Evolutionary conservation across 1,140 invertebrate species (phyloP).

Genomic region (Bombus terrestris): DNA sequence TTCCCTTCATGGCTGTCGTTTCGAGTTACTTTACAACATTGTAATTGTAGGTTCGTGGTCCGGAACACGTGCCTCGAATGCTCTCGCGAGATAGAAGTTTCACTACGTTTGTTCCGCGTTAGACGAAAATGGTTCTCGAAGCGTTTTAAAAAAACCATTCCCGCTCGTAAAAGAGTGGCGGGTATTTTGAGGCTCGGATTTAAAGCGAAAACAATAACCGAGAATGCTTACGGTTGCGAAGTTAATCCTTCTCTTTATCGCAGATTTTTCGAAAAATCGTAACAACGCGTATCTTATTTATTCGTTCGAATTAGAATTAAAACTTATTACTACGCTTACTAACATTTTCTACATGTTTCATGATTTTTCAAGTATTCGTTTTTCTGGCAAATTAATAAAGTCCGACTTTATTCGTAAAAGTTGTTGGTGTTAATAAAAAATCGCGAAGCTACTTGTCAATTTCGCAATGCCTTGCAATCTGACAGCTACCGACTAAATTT

Average conservation of each 20-base stretch:
- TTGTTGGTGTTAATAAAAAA: too few relatives aligned
- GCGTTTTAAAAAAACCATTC: slow-evolving; percentile 15
- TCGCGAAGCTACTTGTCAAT: neutral
- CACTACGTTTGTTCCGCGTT: slow-evolving; percentile 3
- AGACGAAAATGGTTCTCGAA: slow-evolving; percentile 32
- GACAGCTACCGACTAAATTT: neutral
- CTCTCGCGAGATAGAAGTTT: slow-evolving; percentile 25
- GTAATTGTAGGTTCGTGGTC: slow-evolving; percentile 36
- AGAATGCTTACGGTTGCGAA: neutral
- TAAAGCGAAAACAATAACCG: neutral
- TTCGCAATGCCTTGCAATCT: neutral
- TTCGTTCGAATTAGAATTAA: neutral
- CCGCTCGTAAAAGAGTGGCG: neutral
- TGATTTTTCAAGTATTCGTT: too few relatives aligned
- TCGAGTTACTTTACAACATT: slow-evolving; percentile 26
- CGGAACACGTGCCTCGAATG: slow-evolving; percentile 40
- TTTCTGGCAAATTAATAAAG: too few relatives aligned
- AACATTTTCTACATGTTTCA: too few relatives aligned
- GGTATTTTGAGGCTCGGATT: slow-evolving; percentile 3
- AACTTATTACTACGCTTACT: too few relatives aligned
- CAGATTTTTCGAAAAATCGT: neutral
- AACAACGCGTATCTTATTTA: neutral
- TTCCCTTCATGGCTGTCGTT: slow-evolving; percentile 25
- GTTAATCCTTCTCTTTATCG: neutral
- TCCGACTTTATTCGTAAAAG: too few relatives aligned